Conservation (phyloP, 1,140 invertebrate species). For the Conus ventricosus region DNA sequence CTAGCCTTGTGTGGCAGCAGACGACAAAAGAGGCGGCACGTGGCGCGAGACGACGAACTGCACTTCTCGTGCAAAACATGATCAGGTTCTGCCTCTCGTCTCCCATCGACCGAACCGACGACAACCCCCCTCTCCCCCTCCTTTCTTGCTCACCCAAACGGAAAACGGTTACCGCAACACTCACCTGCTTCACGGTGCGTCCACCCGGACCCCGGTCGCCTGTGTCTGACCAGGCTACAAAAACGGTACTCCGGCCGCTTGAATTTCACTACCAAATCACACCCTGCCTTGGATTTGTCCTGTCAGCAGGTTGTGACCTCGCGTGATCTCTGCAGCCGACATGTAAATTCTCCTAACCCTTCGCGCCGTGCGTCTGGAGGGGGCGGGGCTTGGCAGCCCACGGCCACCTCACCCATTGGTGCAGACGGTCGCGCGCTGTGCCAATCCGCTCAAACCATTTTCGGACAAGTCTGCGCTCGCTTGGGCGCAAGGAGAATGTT, state of each 20-base stretch:
- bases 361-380: not conserved
- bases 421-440: not conserved
- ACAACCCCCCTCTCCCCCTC: not conserved
- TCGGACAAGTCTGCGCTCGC: not conserved
- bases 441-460: conserved; percentile 1
- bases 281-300: conserved; percentile 23
- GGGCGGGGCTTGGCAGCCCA: conserved; percentile 5
- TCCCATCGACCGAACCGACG: not conserved
- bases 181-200: conserved; percentile 14
- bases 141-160: too few relatives aligned
- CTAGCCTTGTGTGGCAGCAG: not conserved
- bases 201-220: not conserved
- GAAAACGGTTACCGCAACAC: not conserved
- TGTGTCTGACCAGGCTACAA: not conserved
- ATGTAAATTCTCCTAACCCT: conserved; percentile 33
- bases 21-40: conserved; percentile 19
- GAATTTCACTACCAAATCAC: conserved; percentile 22
- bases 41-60: not conserved
- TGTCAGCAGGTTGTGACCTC: conserved; percentile 37
- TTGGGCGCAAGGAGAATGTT: too few relatives aligned
- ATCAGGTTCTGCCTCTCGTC: not conserved
- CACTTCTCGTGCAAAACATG: not conserved
- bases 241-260: conserved; percentile 15
- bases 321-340: conserved; percentile 35
- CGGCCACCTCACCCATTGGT: not conserved